phyloP scores from a whole-genome alignment of 1,140 invertebrate genomes.

The Drosophila grimshawi region DNA sequence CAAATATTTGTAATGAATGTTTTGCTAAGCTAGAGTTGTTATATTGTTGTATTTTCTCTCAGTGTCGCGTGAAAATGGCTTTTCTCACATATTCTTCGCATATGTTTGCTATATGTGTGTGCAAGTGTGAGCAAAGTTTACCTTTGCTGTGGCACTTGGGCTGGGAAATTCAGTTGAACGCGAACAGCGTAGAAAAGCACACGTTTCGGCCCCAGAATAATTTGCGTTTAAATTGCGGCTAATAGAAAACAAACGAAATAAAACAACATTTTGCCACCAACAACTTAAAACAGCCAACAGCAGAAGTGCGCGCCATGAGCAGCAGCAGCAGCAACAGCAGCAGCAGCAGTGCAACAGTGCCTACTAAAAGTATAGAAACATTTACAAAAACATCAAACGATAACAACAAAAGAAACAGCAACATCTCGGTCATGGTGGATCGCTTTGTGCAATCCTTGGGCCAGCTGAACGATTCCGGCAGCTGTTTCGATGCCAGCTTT shows the following conservation, averaged over 20 bases:
- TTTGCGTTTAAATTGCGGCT: constrained; percentile 64
- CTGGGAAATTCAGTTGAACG: constrained; percentile 68
- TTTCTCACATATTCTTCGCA: constrained; percentile 23
- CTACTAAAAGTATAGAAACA: constrained; percentile 21
- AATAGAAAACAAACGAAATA: constrained; percentile 22
- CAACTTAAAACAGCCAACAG: constrained; percentile 1
- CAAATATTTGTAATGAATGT: too few species aligned
- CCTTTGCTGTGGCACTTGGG: constrained; percentile 52
- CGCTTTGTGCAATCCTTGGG: constrained; percentile 75
- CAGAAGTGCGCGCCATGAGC: constrained; percentile 61
- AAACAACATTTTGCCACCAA: constrained; percentile 17
- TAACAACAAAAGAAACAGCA: constrained; percentile 5
- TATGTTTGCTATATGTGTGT: background rate
- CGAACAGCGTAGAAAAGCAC: constrained; percentile 53
- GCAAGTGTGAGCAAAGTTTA: constrained; percentile 56
- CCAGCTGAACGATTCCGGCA: constrained; percentile 77
- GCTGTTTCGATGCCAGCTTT: constrained; percentile 81
- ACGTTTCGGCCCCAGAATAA: constrained; percentile 42
- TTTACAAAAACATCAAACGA: constrained; percentile 21
- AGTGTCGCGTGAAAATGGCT: constrained; percentile 24
- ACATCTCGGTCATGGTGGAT: constrained; percentile 71
- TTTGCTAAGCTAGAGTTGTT: too few species aligned
- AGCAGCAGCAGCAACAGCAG: background rate
- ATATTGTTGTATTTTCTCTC: constrained; percentile 27
- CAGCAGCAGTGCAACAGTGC: constrained; percentile 15